Conservation (phyloP, 2,888 invertebrate species). For the Keiferia lycopersicella region DNA sequence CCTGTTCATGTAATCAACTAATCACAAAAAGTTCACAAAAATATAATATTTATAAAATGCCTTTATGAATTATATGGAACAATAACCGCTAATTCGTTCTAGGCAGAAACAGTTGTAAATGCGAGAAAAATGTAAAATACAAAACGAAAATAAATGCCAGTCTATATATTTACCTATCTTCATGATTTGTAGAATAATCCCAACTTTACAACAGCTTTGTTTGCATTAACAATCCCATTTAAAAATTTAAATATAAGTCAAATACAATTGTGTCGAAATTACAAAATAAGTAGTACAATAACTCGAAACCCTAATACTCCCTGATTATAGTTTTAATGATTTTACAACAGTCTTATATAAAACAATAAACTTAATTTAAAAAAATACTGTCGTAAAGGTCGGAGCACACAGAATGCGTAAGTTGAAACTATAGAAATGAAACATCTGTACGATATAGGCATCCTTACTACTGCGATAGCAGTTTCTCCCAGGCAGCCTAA, state of each 20-base stretch:
- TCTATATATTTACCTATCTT: slow-evolving; percentile 10
- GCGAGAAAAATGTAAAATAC: slow-evolving; percentile 40
- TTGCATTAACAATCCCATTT: neutral
- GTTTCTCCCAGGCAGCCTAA: neutral
- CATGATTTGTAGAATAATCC: slow-evolving; percentile 21
- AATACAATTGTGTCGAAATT: neutral
- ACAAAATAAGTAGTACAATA: neutral
- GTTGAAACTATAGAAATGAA: too few species aligned
- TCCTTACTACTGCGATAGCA: too few species aligned
- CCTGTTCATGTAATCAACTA: slow-evolving; percentile 44
- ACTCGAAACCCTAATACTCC: neutral
- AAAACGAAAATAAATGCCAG: slow-evolving; percentile 41
- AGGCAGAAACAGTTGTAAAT: slow-evolving; percentile 49
- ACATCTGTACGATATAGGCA: too few species aligned
- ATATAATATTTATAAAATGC: slow-evolving; percentile 72
- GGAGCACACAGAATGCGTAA: neutral
- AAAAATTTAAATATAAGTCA: neutral
- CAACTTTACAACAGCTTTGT: slow-evolving; percentile 17
- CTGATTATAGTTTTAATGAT: neutral
- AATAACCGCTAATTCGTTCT: slow-evolving; percentile 59
- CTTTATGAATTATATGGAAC: slow-evolving; percentile 65
- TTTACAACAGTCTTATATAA: slow-evolving; percentile 20
- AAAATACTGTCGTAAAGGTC: slow-evolving; percentile 17
- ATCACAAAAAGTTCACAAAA: slow-evolving; percentile 73
- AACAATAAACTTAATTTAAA: neutral